These are phyloP conservation scores for Oryzaephilus surinamensis DNA, from an alignment of 1,140 invertebrate species.

Conservation along the genomic window DNA sequence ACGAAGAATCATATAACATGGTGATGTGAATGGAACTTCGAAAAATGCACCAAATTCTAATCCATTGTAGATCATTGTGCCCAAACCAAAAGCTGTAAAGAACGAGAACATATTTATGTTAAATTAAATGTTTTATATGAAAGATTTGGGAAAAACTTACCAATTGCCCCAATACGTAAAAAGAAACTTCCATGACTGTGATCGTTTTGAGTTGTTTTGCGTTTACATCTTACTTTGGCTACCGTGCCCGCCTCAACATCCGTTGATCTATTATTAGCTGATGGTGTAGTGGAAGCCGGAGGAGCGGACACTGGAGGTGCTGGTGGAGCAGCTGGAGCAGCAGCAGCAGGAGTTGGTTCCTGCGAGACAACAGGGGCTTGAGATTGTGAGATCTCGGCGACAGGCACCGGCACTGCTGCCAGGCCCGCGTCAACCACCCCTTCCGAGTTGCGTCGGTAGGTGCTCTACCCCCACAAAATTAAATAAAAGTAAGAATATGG, in stretches of 20 bases:
- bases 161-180: constrained; percentile 88
- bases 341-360: constrained; percentile 20
- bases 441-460: constrained; percentile 37
- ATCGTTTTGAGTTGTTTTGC: constrained; percentile 87
- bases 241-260: constrained; percentile 59
- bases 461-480: constrained; percentile 31
- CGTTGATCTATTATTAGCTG: constrained; percentile 25
- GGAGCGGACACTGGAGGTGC: constrained; percentile 12
- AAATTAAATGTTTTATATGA: background rate
- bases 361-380: constrained; percentile 27
- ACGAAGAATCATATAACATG: constrained; percentile 78
- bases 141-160: constrained; percentile 45
- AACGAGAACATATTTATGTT: constrained; percentile 1
- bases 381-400: constrained; percentile 28
- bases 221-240: constrained; percentile 56
- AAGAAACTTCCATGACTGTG: constrained; percentile 94
- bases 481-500: constrained; percentile 17
- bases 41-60: constrained; percentile 91
- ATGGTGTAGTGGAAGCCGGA: constrained; percentile 19
- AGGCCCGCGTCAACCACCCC: constrained; percentile 35
- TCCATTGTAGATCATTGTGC: constrained; percentile 95
- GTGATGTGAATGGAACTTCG: constrained; percentile 78
- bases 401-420: constrained; percentile 34
- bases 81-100: constrained; percentile 81
- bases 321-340: constrained; percentile 9